Conservation (phyloP, 2,888 invertebrate species). For the Minunthozetes semirufus region DNA sequence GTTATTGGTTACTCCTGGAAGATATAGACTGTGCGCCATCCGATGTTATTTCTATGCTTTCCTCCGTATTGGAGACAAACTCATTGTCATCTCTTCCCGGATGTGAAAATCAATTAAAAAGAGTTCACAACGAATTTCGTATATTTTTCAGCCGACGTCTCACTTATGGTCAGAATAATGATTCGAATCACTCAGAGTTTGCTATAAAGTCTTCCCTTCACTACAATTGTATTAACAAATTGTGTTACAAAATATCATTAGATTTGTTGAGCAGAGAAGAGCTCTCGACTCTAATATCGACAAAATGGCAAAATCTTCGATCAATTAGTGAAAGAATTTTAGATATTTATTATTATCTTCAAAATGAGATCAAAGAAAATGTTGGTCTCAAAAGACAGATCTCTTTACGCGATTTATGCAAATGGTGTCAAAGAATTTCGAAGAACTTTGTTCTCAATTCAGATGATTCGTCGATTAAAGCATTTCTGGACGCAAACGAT, state of each 20-base stretch:
- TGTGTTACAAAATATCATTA: slow-evolving; percentile 71
- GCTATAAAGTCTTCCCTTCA: neutral
- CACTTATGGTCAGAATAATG: neutral
- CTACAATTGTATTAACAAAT: slow-evolving; percentile 53
- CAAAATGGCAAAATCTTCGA: slow-evolving; percentile 61
- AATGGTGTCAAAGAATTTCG: slow-evolving; percentile 75
- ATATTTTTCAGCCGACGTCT: slow-evolving; percentile 38
- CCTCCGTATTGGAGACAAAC: slow-evolving; percentile 74
- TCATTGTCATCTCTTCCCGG: slow-evolving; percentile 52
- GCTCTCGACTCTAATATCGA: slow-evolving; percentile 54
- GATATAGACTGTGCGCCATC: slow-evolving; percentile 89
- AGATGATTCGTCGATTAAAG: slow-evolving; percentile 46
- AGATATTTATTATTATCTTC: slow-evolving; percentile 71
- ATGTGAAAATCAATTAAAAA: slow-evolving; percentile 29
- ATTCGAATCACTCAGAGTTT: slow-evolving; percentile 38
- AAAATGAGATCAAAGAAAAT: neutral
- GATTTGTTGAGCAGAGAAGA: slow-evolving; percentile 70
- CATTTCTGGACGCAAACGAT: slow-evolving; percentile 82
- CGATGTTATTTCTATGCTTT: slow-evolving; percentile 81
- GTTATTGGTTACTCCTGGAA: slow-evolving; percentile 87
- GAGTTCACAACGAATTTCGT: slow-evolving; percentile 35
- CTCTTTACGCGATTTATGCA: slow-evolving; percentile 67
- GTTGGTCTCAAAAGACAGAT: slow-evolving; percentile 41
- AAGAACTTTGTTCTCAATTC: slow-evolving; percentile 62
- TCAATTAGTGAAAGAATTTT: slow-evolving; percentile 69